Evolutionary conservation across 2,888 invertebrate species (phyloP).

Genomic region (Halocaridina rubra): DNA sequence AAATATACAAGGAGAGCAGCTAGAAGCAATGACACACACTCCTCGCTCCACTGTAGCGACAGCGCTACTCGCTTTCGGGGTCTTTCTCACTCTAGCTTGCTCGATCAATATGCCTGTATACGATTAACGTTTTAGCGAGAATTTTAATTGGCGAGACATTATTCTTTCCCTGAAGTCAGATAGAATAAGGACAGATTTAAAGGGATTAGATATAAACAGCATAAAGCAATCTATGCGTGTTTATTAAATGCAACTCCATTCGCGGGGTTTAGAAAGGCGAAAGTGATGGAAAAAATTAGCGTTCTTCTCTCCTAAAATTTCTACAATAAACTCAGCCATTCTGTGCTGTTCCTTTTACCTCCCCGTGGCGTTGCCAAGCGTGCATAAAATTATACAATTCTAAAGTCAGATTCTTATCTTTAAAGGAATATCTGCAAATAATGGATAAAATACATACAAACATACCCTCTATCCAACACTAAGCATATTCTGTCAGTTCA

Average conservation of each 20-base stretch:
- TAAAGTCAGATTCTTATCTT: no score
- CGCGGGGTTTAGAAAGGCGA: neutral
- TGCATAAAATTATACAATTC: slow-evolving; percentile 61
- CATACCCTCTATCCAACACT: no score
- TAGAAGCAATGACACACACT: slow-evolving; percentile 16
- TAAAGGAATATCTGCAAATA: no score
- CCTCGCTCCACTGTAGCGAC: slow-evolving; percentile 49
- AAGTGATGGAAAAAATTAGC: slow-evolving; percentile 29
- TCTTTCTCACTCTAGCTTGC: slow-evolving; percentile 40
- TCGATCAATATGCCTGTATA: slow-evolving; percentile 60
- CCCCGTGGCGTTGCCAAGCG: slow-evolving; percentile 59
- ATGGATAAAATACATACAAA: no score
- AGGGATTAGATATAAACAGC: no score
- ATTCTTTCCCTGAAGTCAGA: no score
- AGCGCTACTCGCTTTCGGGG: slow-evolving; percentile 48
- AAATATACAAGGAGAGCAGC: slow-evolving; percentile 9
- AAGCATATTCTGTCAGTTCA: no score
- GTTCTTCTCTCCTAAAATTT: slow-evolving; percentile 58
- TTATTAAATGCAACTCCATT: neutral
- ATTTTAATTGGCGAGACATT: slow-evolving; percentile 49
- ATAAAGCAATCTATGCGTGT: no score
- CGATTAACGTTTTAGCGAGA: slow-evolving; percentile 26
- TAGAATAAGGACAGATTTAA: no score
- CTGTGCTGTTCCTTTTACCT: slow-evolving; percentile 61
- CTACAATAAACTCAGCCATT: slow-evolving; percentile 61